Conservation (phyloP, 2,888 invertebrate species). For the Tiphia femorata region DNA sequence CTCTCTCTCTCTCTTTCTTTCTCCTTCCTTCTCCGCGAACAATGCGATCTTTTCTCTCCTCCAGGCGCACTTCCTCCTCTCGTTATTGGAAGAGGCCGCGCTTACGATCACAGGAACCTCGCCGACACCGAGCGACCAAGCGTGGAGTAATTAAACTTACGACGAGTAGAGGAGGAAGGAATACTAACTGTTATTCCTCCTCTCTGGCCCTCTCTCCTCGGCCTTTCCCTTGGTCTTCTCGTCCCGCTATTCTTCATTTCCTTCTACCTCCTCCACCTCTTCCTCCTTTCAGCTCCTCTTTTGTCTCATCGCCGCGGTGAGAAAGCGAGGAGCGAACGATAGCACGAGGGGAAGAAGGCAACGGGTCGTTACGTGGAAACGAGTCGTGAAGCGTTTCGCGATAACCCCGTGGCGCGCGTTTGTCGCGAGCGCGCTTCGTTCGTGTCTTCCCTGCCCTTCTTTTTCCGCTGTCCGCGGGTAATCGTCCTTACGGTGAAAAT, state of each 20-base stretch:
- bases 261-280: slow-evolving; percentile 2
- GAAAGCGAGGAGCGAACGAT: not conserved
- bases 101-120: slow-evolving; percentile 15
- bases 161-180: slow-evolving; percentile 13
- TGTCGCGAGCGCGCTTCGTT: not conserved
- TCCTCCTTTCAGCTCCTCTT: not conserved
- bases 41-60: slow-evolving; percentile 6
- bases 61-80: not conserved
- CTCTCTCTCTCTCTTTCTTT: too few species aligned
- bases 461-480: not conserved
- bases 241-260: not conserved
- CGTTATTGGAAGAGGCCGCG: not conserved
- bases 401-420: not conserved
- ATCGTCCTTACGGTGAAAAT: not conserved
- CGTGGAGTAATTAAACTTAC: slow-evolving; percentile 31
- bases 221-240: slow-evolving; percentile 1
- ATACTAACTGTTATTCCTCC: slow-evolving; percentile 22
- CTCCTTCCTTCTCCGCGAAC: too few species aligned
- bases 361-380: not conserved
- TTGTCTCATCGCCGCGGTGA: not conserved
- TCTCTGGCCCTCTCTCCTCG: not conserved
- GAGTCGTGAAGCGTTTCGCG: not conserved
- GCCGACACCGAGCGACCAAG: slow-evolving; percentile 2
- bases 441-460: not conserved
- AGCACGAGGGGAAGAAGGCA: not conserved